Conservation (phyloP, 2,888 invertebrate species). For the Panzeria rudis region DNA sequence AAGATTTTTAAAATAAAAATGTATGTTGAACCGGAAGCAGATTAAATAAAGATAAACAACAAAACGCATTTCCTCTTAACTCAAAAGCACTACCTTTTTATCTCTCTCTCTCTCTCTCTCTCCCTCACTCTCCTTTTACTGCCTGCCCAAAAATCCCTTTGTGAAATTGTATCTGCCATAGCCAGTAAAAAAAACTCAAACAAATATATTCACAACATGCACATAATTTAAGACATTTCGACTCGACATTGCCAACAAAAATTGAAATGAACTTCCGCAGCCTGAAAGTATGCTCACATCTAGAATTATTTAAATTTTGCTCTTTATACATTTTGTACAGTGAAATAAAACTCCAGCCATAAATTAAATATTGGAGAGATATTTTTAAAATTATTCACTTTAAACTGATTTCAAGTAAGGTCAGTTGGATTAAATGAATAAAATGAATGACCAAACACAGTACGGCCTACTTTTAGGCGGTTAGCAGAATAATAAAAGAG, state of each 20-base stretch:
- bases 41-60: slow-evolving; percentile 20
- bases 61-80: slow-evolving; percentile 28
- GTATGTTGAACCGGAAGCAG: slow-evolving; percentile 39
- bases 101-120: background rate
- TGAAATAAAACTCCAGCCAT: background rate
- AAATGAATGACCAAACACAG: slow-evolving; percentile 28
- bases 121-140: background rate
- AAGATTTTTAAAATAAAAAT: slow-evolving; percentile 15
- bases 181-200: background rate
- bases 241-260: background rate
- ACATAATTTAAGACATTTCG: slow-evolving; percentile 28
- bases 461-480: slow-evolving; percentile 44
- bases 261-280: slow-evolving; percentile 35
- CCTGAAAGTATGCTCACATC: slow-evolving; percentile 46
- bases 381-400: slow-evolving; percentile 39
- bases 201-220: slow-evolving; percentile 1
- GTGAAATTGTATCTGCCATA: slow-evolving; percentile 10
- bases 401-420: slow-evolving; percentile 22
- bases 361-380: slow-evolving; percentile 30
- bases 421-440: slow-evolving; percentile 12
- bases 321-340: background rate
- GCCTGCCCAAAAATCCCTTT: background rate
- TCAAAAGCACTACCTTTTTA: background rate
- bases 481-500: background rate
- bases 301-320: background rate